phyloP scores from a whole-genome alignment of 2,797 vertebrate genomes.

The Acanthornis magna region DNA sequence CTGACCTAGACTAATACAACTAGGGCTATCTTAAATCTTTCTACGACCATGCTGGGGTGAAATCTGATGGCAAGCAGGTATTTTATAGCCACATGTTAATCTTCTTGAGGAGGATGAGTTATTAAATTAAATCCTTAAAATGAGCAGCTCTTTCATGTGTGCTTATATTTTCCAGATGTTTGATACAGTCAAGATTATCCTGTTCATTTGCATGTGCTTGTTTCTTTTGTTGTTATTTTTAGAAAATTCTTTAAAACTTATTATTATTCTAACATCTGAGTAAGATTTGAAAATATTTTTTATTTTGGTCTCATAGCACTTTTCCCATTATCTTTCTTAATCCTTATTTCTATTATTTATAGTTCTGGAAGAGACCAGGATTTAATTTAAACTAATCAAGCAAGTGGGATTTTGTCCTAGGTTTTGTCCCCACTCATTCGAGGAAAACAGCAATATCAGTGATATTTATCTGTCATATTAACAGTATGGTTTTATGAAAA shows the following conservation, averaged over 20 bases:
- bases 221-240: not conserved
- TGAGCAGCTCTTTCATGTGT: not conserved
- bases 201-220: not conserved
- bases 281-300: not conserved
- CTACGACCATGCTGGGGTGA: not conserved
- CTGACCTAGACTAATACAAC: not conserved
- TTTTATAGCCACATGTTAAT: constrained; percentile 6
- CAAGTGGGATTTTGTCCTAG: not conserved
- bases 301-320: not conserved
- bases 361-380: not conserved
- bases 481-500: not conserved
- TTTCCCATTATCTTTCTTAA: not conserved
- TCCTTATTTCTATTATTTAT: not conserved
- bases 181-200: not conserved
- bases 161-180: constrained; percentile 41
- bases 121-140: not conserved
- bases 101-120: not conserved
- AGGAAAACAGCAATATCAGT: not conserved
- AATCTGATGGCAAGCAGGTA: not conserved
- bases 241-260: not conserved
- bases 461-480: not conserved
- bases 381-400: not conserved
- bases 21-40: not conserved
- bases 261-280: not conserved
- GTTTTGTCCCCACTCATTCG: not conserved